phyloP scores from a whole-genome alignment of 2,113 vertebrate species.

The Periophthalmodon schlosseri region DNA sequence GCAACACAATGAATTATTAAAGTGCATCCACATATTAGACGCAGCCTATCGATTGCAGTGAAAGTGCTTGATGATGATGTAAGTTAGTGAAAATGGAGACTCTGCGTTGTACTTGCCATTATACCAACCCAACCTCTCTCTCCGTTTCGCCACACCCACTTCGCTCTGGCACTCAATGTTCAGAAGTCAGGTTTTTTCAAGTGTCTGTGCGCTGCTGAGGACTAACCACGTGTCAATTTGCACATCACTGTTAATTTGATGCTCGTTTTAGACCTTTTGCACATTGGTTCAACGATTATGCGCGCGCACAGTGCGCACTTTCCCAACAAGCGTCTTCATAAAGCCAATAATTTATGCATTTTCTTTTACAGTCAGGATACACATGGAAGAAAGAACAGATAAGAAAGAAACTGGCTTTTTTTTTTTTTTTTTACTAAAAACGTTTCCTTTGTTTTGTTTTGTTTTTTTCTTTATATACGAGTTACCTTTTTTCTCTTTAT shows the following conservation, averaged over 20 bases:
- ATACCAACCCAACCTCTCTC: neutral
- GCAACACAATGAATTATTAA: neutral
- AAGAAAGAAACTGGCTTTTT: neutral
- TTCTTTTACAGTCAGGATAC: neutral
- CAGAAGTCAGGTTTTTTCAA: constrained; percentile 21
- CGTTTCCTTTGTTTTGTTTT: neutral
- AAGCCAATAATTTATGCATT: neutral
- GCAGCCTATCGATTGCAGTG: neutral
- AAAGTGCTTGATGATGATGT: constrained; percentile 13
- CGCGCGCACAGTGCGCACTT: neutral
- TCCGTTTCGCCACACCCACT: constrained; percentile 33
- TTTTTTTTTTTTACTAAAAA: too few species aligned
- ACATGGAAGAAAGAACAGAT: neutral
- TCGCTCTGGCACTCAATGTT: constrained; percentile 41
- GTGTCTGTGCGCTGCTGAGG: constrained; percentile 4
- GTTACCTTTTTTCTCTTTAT: neutral
- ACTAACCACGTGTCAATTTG: neutral
- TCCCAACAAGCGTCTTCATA: too few species aligned
- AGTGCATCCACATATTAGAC: neutral
- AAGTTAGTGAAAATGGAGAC: constrained; percentile 23
- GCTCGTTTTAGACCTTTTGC: neutral
- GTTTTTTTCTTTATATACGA: neutral
- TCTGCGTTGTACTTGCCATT: constrained; percentile 19
- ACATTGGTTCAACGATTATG: neutral
- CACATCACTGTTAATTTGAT: neutral